Base-by-base conservation (phyloP, 92 coral and sea anemone species). In the Montipora capitata region DNA sequence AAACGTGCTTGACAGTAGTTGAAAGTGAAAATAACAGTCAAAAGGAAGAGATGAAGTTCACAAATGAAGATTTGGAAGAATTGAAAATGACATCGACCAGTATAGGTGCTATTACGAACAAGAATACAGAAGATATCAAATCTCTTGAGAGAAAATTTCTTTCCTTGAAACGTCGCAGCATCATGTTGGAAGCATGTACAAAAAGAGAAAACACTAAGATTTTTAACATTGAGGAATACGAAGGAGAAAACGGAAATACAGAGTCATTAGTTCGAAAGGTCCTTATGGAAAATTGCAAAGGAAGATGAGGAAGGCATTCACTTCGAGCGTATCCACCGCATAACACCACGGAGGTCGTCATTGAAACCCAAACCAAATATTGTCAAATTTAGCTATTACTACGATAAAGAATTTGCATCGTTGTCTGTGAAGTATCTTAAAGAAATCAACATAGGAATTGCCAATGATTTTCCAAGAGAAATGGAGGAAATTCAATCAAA, bases 401-500 rank as follows among this genome's bases (percentile, higher is more conserved):
- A 72, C 42, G 54, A 72, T 14, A 44, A 68, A 42, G 73, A 68
- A 68, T 35, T 27, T 68, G n/a, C 39, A 13, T 68, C 45, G 72
- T 68, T 45, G 3, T 68, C 39, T 35, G 43, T 68, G 2, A 68
- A 14, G 11, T 35, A 68, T 10, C 73, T 68, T 12, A 68, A 68
- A 68, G 73, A 13, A 2, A 0, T n/a, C 0, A n/a, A n/a, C 4
- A 68, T 68, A 11, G 73, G 73, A 40, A 35, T 69, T 41, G 48
- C 74, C 10, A 69, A 69, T 16, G 74, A 69, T 4, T 69, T 39
- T 40, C 74, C 74, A 6, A 69, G 17, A 1, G 73, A 69, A 16
- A 69, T 69, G 1, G 52, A 69, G 18, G 15, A 69, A 40, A 69
- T 69, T 13, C 74, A 69, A 7, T 7, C 12, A 39, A 69, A 39